Conservation (phyloP, 2,113 vertebrate species). For the Passer domesticus region DNA sequence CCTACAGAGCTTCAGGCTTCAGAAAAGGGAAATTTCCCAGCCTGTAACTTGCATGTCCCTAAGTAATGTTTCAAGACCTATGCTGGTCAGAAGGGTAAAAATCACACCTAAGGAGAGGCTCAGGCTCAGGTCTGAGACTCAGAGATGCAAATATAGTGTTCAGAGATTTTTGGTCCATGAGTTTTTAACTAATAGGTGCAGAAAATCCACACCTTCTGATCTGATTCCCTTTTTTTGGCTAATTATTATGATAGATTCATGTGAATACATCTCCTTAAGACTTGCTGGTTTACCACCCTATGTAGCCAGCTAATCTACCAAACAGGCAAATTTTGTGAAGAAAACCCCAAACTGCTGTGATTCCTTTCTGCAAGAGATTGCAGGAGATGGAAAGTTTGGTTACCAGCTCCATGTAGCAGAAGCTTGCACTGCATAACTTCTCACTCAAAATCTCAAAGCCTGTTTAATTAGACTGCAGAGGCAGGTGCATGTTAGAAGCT, state of each 20-base stretch:
- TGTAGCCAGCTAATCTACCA: background rate
- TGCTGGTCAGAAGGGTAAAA: background rate
- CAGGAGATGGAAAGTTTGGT: background rate
- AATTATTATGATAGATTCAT: background rate
- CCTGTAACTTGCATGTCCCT: background rate
- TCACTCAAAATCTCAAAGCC: background rate
- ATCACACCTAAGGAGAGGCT: background rate
- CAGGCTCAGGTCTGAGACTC: background rate
- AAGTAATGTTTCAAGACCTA: background rate
- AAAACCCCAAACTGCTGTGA: background rate
- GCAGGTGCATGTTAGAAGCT: background rate
- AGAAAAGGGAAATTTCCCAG: background rate
- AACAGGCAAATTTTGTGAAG: background rate
- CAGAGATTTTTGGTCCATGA: background rate
- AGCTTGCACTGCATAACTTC: background rate
- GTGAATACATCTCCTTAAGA: background rate
- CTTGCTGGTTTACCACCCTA: background rate
- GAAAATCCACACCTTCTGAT: background rate
- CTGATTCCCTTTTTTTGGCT: background rate
- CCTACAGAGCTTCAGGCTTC: fast-evolving
- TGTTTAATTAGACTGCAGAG: background rate
- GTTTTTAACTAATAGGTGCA: background rate
- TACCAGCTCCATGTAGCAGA: background rate
- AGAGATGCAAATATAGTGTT: background rate
- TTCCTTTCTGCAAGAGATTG: background rate